Evolutionary conservation across 2,113 vertebrate genomes (phyloP).

Genomic region (Pseudopipra pipra): DNA sequence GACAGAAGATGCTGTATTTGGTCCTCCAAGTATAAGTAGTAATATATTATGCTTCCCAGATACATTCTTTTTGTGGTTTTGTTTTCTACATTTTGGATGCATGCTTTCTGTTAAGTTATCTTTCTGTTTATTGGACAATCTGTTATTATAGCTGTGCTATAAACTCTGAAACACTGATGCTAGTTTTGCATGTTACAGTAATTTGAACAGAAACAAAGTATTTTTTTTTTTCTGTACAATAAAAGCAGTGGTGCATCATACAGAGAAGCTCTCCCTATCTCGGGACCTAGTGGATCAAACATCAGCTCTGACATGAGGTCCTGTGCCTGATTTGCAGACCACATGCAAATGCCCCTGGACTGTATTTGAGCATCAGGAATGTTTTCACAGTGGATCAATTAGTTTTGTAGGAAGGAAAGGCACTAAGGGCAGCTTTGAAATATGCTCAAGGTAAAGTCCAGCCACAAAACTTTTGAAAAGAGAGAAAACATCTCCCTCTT

Average conservation of each 20-base stretch:
- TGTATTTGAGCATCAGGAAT: constrained; percentile 1
- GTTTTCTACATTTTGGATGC: not conserved
- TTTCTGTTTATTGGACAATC: not conserved
- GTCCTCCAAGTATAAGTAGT: not conserved
- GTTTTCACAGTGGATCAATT: constrained; percentile 14
- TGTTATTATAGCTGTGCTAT: not conserved
- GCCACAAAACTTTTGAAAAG: not conserved
- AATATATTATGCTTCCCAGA: not conserved
- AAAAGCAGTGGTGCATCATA: not conserved
- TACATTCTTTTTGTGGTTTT: not conserved
- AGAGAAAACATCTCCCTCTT: not conserved
- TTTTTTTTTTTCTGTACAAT: not conserved
- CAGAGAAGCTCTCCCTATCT: not conserved
- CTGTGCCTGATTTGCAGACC: not conserved
- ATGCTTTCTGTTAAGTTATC: not conserved
- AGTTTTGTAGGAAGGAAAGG: not conserved
- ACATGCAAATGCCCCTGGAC: not conserved
- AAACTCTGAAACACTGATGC: not conserved
- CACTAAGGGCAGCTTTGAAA: constrained; percentile 14
- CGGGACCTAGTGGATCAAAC: not conserved
- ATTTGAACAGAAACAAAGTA: not conserved
- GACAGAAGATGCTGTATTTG: not conserved
- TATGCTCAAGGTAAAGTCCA: not conserved
- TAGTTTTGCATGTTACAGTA: not conserved
- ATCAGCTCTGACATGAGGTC: not conserved